phyloP scores from a whole-genome alignment of 2,888 invertebrate species.

The Agonopterix arenella region DNA sequence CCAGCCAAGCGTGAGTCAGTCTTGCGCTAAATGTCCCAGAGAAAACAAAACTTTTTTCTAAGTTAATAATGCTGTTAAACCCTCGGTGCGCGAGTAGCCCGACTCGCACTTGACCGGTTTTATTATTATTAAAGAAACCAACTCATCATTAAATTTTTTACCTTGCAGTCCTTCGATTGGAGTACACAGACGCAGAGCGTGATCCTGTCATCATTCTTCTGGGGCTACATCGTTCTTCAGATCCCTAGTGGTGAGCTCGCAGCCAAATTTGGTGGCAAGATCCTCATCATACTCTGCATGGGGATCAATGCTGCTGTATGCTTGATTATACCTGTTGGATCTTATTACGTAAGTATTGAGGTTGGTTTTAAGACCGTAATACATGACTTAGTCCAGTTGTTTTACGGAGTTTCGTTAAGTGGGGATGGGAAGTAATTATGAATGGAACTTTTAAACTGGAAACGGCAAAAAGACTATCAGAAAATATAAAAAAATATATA shows the following conservation, averaged over 20 bases:
- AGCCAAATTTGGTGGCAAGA: slow-evolving; percentile 82
- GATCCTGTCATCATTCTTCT: slow-evolving; percentile 76
- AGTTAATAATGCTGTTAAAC: no score
- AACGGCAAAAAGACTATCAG: no score
- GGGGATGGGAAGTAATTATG: background rate
- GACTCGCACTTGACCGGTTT: background rate
- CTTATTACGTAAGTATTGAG: slow-evolving; percentile 39
- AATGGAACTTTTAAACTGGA: no score
- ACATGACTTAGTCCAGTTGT: background rate
- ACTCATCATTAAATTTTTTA: background rate
- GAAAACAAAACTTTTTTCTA: no score
- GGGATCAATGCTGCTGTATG: slow-evolving; percentile 54
- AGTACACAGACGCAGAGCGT: slow-evolving; percentile 59
- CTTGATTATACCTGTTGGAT: slow-evolving; percentile 40
- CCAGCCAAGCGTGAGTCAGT: no score
- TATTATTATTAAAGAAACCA: background rate
- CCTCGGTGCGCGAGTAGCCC: no score
- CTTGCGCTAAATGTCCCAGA: no score
- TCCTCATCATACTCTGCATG: slow-evolving; percentile 62
- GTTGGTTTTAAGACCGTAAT: background rate
- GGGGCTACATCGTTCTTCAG: slow-evolving; percentile 83
- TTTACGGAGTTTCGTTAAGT: no score
- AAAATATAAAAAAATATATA: no score
- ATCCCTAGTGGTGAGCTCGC: slow-evolving; percentile 82
- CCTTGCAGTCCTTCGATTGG: slow-evolving; percentile 69